phyloP scores from a whole-genome alignment of 1,140 invertebrate species.

The Oncopeltus fasciatus region DNA sequence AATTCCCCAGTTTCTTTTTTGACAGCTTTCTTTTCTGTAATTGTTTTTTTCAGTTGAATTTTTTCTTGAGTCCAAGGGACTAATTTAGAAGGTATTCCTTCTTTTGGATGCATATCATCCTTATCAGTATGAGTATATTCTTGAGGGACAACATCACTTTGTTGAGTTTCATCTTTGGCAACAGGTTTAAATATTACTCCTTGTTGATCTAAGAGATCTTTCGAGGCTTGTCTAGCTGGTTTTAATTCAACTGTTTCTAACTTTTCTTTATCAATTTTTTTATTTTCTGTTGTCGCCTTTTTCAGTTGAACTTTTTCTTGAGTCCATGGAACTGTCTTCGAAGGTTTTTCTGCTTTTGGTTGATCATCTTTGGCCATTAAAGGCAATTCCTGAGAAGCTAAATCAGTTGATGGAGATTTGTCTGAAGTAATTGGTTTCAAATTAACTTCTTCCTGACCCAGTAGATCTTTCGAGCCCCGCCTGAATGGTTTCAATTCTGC shows the following conservation, averaged over 20 bases:
- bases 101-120: not conserved
- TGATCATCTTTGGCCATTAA: not conserved
- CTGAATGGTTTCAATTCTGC: too few relatives aligned
- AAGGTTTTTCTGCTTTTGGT: not conserved
- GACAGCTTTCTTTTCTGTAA: conserved; percentile 21
- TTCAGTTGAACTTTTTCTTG: conserved; percentile 24
- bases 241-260: conserved; percentile 29
- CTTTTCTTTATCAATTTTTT: conserved; percentile 20
- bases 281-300: conserved; percentile 23
- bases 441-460: too few relatives aligned
- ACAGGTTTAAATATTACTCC: conserved; percentile 24
- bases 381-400: too few relatives aligned
- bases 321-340: conserved; percentile 18
- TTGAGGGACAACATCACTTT: too few relatives aligned
- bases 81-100: not conserved
- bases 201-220: conserved; percentile 23
- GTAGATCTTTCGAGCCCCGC: too few relatives aligned
- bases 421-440: too few relatives aligned
- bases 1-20: conserved; percentile 26
- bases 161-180: conserved; percentile 26
- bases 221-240: conserved; percentile 24
- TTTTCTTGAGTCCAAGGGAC: conserved; percentile 23
- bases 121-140: conserved; percentile 18
- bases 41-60: conserved; percentile 22
- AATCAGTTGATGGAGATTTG: too few relatives aligned